Evolutionary conservation across 35 echinoderm and acorn worm species (phyloP), one percentile per base, ranked within the genome.

Genomic region (Ophioderma brevispina): DNA sequence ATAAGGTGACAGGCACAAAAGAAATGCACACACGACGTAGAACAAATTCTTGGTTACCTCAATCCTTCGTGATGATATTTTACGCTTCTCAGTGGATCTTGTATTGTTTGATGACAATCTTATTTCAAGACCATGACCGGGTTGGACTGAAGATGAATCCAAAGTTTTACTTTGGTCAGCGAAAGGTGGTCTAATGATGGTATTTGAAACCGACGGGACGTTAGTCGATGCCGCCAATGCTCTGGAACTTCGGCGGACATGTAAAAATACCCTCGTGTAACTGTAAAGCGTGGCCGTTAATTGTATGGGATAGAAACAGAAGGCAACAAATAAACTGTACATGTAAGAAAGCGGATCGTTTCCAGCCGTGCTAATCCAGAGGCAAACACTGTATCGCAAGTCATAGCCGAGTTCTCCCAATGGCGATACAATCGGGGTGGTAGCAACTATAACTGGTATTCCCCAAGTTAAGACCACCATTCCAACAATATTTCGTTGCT

Each of bases 41-140:
- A 97, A 94, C 38, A 97, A 63, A 40, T 97, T 94, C 52, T 97
- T 97, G 0, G 92, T 97, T 38, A 97, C n/a, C n/a, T 86, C 83
- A 13, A 80, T 76, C 31, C 91, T 84, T 32, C 85, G 8, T 21
- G 46, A 52, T 52, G 46, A 52, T 11, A 52, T 52, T 11, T 11
- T 21, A 52, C 46, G 8, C 21, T 8, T 21, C 46, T 52, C 46
- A 21, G 8, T 52, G 46, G 21, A 52, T 8, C 21, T 52, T 52
- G 8, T 52, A 8, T 11, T 52, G 8, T 8, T 8, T 52, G 21
- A 11, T 52, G 8, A 8, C 46, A 21, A 8, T 52, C 21, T 52
- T 52, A 11, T 21, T 8, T n/a, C n/a, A n/a, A n/a, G n/a, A n/a
- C n/a, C n/a, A n/a, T n/a, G n/a, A n/a, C n/a, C n/a, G n/a, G n/a